Percentiles rank a stretch among this genome's conserved stretches.
Evolutionary conservation across 2,888 invertebrate genomes (phyloP).

Genomic region (Notodonta dromedarius): DNA sequence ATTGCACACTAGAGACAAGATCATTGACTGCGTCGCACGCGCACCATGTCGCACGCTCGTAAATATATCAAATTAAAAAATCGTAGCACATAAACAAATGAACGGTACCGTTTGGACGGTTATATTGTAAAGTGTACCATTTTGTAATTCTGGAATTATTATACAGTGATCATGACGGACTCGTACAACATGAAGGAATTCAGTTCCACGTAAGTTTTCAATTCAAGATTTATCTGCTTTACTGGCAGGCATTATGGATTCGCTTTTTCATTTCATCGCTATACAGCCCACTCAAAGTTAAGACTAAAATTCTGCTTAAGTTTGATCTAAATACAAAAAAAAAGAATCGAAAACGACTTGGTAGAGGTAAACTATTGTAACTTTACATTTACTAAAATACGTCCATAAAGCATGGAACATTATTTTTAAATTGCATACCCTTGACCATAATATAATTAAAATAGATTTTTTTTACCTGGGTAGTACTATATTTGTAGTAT

Average conservation of each 20-base stretch:
- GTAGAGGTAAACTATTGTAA: too few species aligned
- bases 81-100: constrained; percentile 41
- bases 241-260: not conserved
- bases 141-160: constrained; percentile 19
- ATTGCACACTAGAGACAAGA: constrained; percentile 42
- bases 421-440: too few species aligned
- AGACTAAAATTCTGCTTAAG: too few species aligned
- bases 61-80: constrained; percentile 46
- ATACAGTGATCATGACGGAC: constrained; percentile 65
- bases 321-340: too few species aligned
- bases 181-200: constrained; percentile 79
- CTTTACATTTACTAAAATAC: too few species aligned
- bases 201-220: constrained; percentile 75
- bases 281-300: too few species aligned
- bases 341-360: too few species aligned
- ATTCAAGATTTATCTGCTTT: constrained; percentile 12
- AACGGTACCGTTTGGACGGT: not conserved
- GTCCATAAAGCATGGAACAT: too few species aligned
- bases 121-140: not conserved
- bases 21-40: constrained; percentile 53
- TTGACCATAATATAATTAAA: too few species aligned
- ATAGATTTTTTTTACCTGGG: constrained; percentile 1
- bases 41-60: constrained; percentile 60
- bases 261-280: not conserved
- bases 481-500: not conserved